Evolutionary conservation across 2,797 vertebrate genomes (phyloP).

Genomic region (Hydrolagus colliei): DNA sequence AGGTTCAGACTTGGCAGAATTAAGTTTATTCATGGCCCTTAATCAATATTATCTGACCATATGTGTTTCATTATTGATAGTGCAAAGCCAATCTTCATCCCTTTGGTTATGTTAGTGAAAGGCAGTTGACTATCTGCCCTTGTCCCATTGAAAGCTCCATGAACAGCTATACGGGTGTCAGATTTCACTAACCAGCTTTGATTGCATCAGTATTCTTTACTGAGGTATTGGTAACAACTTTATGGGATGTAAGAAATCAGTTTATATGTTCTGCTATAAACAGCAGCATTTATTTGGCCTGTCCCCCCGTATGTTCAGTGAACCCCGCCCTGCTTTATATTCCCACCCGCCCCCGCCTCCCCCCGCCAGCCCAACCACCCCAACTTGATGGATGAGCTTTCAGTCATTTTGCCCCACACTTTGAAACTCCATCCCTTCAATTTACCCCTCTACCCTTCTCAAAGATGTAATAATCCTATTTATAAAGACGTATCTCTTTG

Average conservation of each 20-base stretch:
- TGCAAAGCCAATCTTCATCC: constrained; percentile 27
- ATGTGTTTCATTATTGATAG: constrained; percentile 33
- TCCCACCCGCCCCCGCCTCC: too few relatives aligned
- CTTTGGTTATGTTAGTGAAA: constrained; percentile 32
- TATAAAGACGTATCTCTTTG: too few relatives aligned
- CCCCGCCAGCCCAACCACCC: too few relatives aligned
- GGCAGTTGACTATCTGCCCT: constrained; percentile 26
- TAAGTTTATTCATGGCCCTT: constrained; percentile 32
- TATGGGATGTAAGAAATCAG: neutral
- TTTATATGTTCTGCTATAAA: constrained; percentile 28
- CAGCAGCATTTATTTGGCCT: constrained; percentile 17
- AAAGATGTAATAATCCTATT: too few relatives aligned
- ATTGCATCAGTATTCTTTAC: constrained; percentile 26
- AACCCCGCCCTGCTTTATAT: too few relatives aligned
- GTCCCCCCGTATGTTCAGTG: too few relatives aligned
- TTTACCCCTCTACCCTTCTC: too few relatives aligned
- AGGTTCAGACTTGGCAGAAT: constrained; percentile 32
- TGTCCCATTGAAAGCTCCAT: constrained; percentile 16
- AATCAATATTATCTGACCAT: constrained; percentile 33
- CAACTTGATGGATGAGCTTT: too few relatives aligned
- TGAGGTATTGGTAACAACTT: constrained; percentile 30
- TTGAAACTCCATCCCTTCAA: too few relatives aligned
- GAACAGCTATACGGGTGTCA: constrained; percentile 25
- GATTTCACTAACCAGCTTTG: neutral
- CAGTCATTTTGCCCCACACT: too few relatives aligned